A percentile compares a stretch with the other conserved stretches of the same genome.
phyloP scores from a whole-genome alignment of 2,113 vertebrate species.

The Mola mola region DNA sequence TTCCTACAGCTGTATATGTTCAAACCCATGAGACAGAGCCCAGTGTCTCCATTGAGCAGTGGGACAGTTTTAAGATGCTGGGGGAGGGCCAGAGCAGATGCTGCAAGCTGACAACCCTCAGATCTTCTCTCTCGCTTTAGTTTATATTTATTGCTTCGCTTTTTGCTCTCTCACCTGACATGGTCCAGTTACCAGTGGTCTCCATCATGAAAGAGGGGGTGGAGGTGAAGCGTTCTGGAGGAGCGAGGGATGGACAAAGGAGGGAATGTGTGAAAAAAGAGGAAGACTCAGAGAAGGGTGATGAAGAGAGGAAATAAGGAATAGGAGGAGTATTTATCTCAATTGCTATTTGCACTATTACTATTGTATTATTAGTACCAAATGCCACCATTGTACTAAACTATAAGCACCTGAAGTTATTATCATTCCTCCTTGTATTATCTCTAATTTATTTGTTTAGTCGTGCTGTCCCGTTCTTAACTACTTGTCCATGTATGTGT shows the following conservation, averaged over 20 bases:
- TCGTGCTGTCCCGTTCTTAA: too few relatives aligned
- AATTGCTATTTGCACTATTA: too few relatives aligned
- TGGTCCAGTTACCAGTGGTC: slow-evolving; percentile 75
- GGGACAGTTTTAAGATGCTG: slow-evolving; percentile 55
- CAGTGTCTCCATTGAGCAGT: slow-evolving; percentile 34
- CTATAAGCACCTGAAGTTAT: too few relatives aligned
- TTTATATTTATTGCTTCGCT: neutral
- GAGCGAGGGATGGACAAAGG: slow-evolving; percentile 70
- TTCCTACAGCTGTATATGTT: slow-evolving; percentile 59
- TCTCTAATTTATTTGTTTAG: too few relatives aligned
- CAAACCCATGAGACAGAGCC: slow-evolving; percentile 44
- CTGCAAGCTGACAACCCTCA: slow-evolving; percentile 10
- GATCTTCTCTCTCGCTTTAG: slow-evolving; percentile 16
- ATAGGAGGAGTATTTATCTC: too few relatives aligned
- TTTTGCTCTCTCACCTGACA: slow-evolving; percentile 75
- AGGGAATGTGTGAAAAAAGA: slow-evolving; percentile 54
- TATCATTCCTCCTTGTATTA: too few relatives aligned
- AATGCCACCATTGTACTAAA: too few relatives aligned
- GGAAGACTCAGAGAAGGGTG: slow-evolving; percentile 36
- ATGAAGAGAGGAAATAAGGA: slow-evolving; percentile 25
- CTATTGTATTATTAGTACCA: too few relatives aligned
- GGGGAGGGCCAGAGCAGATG: slow-evolving; percentile 32
- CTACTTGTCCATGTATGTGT: too few relatives aligned
- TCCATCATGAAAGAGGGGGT: slow-evolving; percentile 58
- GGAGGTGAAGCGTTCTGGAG: slow-evolving; percentile 69